Percentiles rank a stretch among this genome's conserved stretches.
Evolutionary conservation across 2,797 vertebrate species (phyloP).

Genomic region (Cryptoprocta ferox): DNA sequence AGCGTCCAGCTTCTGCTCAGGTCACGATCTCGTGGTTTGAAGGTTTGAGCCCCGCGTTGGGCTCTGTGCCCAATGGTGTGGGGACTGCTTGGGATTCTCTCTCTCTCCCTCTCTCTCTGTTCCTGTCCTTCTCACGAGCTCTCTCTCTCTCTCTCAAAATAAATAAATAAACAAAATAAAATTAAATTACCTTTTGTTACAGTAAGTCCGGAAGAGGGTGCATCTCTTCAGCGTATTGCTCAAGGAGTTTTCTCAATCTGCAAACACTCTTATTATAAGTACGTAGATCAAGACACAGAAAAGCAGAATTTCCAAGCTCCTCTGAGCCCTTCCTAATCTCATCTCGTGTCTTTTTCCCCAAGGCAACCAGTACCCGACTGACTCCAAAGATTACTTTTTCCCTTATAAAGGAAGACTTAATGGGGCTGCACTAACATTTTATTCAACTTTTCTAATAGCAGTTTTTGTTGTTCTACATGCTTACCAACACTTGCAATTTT

Average conservation of each 20-base stretch:
- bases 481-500: neutral
- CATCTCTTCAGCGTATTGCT: neutral
- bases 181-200: neutral
- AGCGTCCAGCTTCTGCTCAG: too few relatives aligned
- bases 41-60: too few relatives aligned
- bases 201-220: neutral
- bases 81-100: too few relatives aligned
- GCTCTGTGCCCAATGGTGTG: too few relatives aligned
- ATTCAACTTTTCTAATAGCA: neutral
- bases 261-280: fast-evolving
- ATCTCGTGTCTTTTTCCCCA: neutral
- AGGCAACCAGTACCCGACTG: too few relatives aligned
- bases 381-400: neutral
- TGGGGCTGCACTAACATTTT: neutral
- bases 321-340: neutral
- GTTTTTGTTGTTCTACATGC: neutral
- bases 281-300: fast-evolving
- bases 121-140: too few relatives aligned
- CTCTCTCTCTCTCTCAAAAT: too few relatives aligned
- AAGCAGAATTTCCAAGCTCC: neutral
- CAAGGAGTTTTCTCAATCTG: neutral
- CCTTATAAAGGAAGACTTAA: neutral
- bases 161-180: too few relatives aligned
- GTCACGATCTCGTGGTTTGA: too few relatives aligned
- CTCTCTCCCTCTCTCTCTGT: too few relatives aligned